Percentiles rank a stretch among this genome's conserved stretches.
Evolutionary conservation across 2,797 vertebrate species (phyloP).

Genomic region (Intellagama lesueurii): DNA sequence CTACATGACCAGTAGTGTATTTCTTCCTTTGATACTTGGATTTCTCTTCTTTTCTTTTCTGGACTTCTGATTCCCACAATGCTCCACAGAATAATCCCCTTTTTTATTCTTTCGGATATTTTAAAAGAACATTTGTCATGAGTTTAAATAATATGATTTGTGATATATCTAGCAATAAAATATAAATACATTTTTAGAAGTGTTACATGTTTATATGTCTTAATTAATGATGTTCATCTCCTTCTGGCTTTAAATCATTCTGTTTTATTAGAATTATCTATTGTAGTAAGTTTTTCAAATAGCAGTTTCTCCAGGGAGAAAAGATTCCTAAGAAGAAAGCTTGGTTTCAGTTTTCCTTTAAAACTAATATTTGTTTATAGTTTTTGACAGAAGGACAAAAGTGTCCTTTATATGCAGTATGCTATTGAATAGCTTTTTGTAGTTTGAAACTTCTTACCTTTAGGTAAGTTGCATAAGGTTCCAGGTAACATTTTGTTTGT

Average conservation of each 20-base stretch:
- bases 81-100: neutral
- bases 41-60: neutral
- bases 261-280: neutral
- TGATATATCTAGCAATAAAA: neutral
- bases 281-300: neutral
- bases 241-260: neutral
- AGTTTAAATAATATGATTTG: neutral
- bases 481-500: too few species aligned
- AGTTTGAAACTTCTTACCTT: too few species aligned
- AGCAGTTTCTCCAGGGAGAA: neutral
- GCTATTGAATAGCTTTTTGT: too few species aligned
- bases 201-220: neutral
- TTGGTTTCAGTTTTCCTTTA: neutral
- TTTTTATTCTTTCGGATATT: neutral
- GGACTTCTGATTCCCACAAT: neutral
- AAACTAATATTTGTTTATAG: neutral
- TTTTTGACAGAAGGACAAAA: neutral
- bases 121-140: too few species aligned
- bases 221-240: neutral
- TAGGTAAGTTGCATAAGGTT: too few species aligned
- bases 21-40: neutral
- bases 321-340: neutral
- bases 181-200: neutral
- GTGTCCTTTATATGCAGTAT: too few species aligned
- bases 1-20: neutral